Evolutionary conservation across 1,140 invertebrate genomes (phyloP), one percentile per base, ranked within the genome.

Genomic region (Polypedilum pembai): DNA sequence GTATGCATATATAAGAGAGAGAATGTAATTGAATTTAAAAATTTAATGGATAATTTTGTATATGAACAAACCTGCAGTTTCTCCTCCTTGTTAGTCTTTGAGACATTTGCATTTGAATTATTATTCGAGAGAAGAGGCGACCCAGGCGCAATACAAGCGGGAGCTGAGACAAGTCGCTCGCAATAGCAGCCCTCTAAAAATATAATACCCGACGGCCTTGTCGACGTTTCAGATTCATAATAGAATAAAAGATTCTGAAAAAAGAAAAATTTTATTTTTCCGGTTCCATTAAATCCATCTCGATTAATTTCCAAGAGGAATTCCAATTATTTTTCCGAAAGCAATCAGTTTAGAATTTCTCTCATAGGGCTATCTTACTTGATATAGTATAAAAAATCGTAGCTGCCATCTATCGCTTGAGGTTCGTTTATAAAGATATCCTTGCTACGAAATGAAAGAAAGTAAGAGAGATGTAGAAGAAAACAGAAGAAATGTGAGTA

Each of bases 161-260:
- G 73, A 15, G 75, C 73, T 76, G 75, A 69, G 8, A 74, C 83
- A 74, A 94, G 85, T 41, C 92, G 83, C 80, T 95, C 92, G 79
- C 93, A 95, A 83, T 95, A 96, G 78, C 92, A 94, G 1, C 94
- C 94, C 80, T 97, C 95, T 18, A 96, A 84, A 63, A 96, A 85
- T 69, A 95, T 85, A 2, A 96, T 88, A 0, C 94, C 94, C 0
- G 91, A 92, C 0, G 93, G 94, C 63, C 91, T 85, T 12, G 86
- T 85, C 76, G 87, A 89, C 75, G 85, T 85, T 76, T 96, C 94
- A 73, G 87, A 90, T 78, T 97, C 95, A 81, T 93, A 96, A 83
- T 96, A 96, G 83, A 96, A 96, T 75, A 96, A 83, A 75, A 96
- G 81, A 84, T 96, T 97, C 91, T 92, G 8, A 40, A 17, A n/a